Evolutionary conservation across 2,888 invertebrate genomes (phyloP).

Genomic region (Plagodis dolabraria): DNA sequence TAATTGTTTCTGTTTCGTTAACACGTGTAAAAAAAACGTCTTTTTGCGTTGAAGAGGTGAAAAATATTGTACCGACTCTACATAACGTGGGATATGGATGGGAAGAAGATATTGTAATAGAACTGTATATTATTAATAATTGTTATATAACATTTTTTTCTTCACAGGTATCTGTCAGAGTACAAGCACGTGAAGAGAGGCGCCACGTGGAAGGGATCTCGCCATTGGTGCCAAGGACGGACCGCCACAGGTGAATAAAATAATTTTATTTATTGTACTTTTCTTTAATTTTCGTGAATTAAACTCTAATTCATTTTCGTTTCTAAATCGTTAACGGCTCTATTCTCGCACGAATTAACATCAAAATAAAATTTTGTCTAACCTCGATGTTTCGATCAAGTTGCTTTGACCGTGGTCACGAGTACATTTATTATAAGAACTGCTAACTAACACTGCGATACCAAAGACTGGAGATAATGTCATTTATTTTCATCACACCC

Average conservation of each 20-base stretch:
- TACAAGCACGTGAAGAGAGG: conserved; percentile 98
- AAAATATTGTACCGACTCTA: background rate
- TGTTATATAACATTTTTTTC: background rate
- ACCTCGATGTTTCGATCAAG: too few relatives aligned
- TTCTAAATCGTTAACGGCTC: background rate
- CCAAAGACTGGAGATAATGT: too few relatives aligned
- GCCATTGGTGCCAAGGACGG: conserved; percentile 90
- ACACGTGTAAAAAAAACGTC: too few relatives aligned
- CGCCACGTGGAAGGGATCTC: conserved; percentile 96
- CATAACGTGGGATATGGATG: background rate
- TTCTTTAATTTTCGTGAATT: background rate
- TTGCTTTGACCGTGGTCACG: too few relatives aligned
- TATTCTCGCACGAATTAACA: background rate
- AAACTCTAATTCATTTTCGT: background rate
- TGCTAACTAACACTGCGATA: too few relatives aligned
- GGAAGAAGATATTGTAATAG: too few relatives aligned
- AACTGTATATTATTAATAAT: background rate
- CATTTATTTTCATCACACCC: too few relatives aligned
- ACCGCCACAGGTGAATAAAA: conserved; percentile 86
- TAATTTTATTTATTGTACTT: background rate
- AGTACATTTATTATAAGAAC: too few relatives aligned
- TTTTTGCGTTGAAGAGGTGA: too few relatives aligned
- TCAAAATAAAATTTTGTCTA: too few relatives aligned
- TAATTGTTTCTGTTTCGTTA: too few relatives aligned
- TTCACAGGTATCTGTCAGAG: conserved; percentile 94